A percentile compares a stretch with the other conserved stretches of the same genome.
phyloP scores from a whole-genome alignment of 2,888 invertebrate genomes.

The Chymomyza caudatula region DNA sequence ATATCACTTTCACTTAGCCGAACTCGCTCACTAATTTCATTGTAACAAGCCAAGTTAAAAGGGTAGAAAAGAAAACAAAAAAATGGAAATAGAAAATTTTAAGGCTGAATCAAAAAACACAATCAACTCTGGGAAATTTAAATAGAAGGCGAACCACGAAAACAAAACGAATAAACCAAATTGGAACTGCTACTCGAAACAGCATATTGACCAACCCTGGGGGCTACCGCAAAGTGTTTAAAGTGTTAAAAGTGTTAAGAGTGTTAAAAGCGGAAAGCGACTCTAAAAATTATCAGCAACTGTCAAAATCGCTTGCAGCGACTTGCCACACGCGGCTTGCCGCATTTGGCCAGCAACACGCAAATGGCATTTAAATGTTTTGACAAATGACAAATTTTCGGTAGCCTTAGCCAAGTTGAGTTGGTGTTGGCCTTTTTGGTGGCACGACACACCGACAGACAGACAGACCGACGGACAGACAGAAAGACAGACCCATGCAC shows the following conservation, averaged over 20 bases:
- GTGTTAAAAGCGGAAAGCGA: constrained; percentile 13
- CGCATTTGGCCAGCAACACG: constrained; percentile 27
- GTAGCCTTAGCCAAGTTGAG: constrained; percentile 47
- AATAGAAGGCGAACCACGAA: constrained; percentile 20
- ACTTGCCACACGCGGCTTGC: constrained; percentile 9
- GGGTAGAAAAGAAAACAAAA: constrained; percentile 1
- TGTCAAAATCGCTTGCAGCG: constrained; percentile 51
- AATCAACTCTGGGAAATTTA: not conserved
- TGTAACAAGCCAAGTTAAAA: not conserved
- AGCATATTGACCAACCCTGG: constrained; percentile 3
- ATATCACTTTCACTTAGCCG: constrained; percentile 31
- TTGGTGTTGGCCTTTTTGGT: not conserved
- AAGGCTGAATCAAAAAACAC: not conserved
- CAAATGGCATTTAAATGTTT: constrained; percentile 72
- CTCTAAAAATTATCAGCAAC: constrained; percentile 53
- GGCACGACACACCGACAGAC: not conserved
- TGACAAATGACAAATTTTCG: constrained; percentile 72
- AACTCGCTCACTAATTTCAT: not conserved
- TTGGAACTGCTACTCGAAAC: not conserved
- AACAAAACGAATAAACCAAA: constrained; percentile 27
- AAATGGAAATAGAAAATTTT: not conserved
- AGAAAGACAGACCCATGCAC: not conserved
- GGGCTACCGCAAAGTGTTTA: constrained; percentile 29
- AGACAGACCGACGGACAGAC: not conserved
- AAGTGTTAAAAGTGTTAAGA: constrained; percentile 60